Evolutionary conservation across 2,888 invertebrate species (phyloP).

Genomic region (Ophion ellenae): DNA sequence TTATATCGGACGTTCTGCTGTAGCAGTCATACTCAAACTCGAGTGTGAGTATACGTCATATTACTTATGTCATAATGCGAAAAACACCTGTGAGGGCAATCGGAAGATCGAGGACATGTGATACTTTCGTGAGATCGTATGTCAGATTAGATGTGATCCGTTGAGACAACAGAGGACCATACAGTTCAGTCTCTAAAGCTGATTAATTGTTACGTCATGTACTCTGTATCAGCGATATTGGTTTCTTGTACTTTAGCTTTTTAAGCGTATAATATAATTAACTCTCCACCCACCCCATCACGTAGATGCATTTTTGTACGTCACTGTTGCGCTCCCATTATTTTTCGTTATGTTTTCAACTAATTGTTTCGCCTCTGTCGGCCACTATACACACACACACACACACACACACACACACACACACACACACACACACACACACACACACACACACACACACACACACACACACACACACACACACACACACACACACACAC

Average conservation of each 20-base stretch:
- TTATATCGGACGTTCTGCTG: not conserved
- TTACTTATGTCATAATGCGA: not conserved
- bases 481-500: no score
- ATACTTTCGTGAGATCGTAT: constrained; percentile 7
- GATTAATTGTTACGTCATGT: constrained; percentile 29
- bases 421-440: no score
- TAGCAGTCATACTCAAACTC: not conserved
- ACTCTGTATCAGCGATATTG: constrained; percentile 14
- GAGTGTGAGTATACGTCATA: not conserved
- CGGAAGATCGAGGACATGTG: constrained; percentile 13
- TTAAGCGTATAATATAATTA: not conserved
- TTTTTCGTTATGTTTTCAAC: not conserved
- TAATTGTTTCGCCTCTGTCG: not conserved
- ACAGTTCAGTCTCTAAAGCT: constrained; percentile 22
- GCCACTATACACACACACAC: not conserved
- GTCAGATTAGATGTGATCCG: constrained; percentile 29
- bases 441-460: no score
- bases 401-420: no score
- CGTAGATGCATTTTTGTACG: constrained; percentile 4
- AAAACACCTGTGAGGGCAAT: constrained; percentile 28
- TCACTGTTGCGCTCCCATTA: not conserved
- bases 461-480: no score
- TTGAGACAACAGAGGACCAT: not conserved
- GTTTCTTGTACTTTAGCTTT: constrained; percentile 6
- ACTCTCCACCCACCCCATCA: not conserved